Conservation (phyloP, 2,888 invertebrate species). For the Dryocosmus kuriphilus region DNA sequence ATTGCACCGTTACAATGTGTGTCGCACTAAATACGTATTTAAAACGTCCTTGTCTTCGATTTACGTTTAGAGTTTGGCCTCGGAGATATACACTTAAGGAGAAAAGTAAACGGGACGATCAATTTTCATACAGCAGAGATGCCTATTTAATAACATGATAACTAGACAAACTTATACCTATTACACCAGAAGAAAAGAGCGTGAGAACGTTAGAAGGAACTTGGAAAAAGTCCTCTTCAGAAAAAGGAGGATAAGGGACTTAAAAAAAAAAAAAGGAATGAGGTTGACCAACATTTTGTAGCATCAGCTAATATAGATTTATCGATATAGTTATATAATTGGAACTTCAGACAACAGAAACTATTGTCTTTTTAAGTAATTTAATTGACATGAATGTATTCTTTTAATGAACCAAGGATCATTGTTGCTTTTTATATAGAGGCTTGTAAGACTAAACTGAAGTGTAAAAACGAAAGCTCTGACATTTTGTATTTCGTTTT, state of each 20-base stretch:
- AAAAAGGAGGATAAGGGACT: background rate
- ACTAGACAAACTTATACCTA: background rate
- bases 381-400: background rate
- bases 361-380: background rate
- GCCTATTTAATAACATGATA: background rate
- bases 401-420: background rate
- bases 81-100: background rate
- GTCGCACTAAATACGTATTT: background rate
- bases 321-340: background rate
- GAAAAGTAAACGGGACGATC: background rate
- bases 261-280: too few species aligned
- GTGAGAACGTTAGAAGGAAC: background rate
- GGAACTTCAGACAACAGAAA: background rate
- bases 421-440: background rate
- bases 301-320: background rate
- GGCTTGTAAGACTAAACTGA: background rate
- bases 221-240: background rate
- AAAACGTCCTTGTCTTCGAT: conserved; percentile 1
- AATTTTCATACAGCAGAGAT: background rate
- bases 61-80: background rate
- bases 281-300: background rate
- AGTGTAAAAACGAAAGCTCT: background rate
- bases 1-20: background rate
- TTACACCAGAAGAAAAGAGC: background rate
- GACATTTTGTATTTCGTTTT: background rate